A percentile compares a stretch with the other conserved stretches of the same genome.
phyloP scores from a whole-genome alignment of 2,888 invertebrate species.

The Melieria crassipennis region DNA sequence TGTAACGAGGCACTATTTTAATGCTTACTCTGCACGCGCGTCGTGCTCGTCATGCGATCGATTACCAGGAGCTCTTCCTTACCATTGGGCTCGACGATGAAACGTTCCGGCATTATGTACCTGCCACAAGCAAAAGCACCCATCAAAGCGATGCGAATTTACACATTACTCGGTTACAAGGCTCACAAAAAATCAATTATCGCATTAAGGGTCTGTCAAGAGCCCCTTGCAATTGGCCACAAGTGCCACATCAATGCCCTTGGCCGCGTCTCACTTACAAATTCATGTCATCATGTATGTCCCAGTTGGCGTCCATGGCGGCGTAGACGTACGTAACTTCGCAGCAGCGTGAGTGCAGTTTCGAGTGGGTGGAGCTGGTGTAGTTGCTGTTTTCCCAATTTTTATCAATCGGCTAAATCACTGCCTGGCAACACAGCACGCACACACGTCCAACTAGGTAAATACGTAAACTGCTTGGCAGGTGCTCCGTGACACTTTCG shows the following conservation, averaged over 20 bases:
- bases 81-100: constrained; percentile 84
- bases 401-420: constrained; percentile 19
- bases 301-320: constrained; percentile 45
- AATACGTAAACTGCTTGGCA: too few species aligned
- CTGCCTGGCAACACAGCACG: constrained; percentile 6
- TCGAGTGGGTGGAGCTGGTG: neutral
- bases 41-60: constrained; percentile 81
- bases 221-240: neutral
- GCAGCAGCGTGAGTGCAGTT: neutral
- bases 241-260: constrained; percentile 1
- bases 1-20: neutral
- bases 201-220: neutral
- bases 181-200: constrained; percentile 21
- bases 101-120: constrained; percentile 88
- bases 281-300: constrained; percentile 78
- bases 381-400: neutral
- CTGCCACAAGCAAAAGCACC: constrained; percentile 63
- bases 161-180: neutral
- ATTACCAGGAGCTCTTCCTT: constrained; percentile 82
- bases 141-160: neutral
- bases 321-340: constrained; percentile 8
- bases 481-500: too few species aligned
- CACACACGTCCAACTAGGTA: neutral
- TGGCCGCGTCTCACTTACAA: constrained; percentile 69
- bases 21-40: constrained; percentile 74